Evolutionary conservation across 1,140 invertebrate genomes (phyloP).

Genomic region (Mylabris phalerata): DNA sequence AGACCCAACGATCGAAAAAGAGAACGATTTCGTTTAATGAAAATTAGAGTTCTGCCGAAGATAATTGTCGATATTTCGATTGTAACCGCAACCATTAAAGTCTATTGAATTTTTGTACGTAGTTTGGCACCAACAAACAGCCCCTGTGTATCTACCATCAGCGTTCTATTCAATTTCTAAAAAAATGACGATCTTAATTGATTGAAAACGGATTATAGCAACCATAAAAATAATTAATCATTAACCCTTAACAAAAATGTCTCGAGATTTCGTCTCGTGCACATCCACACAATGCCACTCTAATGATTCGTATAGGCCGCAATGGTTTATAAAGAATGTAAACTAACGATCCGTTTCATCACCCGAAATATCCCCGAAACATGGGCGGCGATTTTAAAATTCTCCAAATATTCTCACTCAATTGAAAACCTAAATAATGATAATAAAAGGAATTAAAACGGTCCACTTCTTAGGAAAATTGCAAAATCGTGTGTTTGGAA

Average conservation of each 20-base stretch:
- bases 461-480: no score
- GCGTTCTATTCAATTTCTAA: slow-evolving; percentile 19
- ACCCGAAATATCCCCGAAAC: slow-evolving; percentile 8
- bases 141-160: slow-evolving; percentile 24
- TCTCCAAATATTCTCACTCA: no score
- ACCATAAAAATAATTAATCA: slow-evolving; percentile 39
- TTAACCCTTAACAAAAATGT: slow-evolving; percentile 33
- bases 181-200: slow-evolving; percentile 27
- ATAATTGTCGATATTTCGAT: no score
- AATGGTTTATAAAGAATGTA: slow-evolving; percentile 35
- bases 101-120: slow-evolving; percentile 7
- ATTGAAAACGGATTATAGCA: slow-evolving; percentile 38
- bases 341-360: slow-evolving; percentile 40
- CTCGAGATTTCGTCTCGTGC: slow-evolving; percentile 22
- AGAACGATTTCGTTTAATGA: no score
- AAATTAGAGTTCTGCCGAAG: no score
- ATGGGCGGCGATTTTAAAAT: slow-evolving; percentile 3
- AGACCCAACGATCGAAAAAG: no score
- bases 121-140: slow-evolving; percentile 19
- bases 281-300: slow-evolving; percentile 28
- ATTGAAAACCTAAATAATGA: no score
- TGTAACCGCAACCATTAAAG: slow-evolving; percentile 7
- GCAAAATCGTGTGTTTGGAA: no score
- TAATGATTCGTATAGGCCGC: slow-evolving; percentile 36
- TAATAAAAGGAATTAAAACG: no score